Evolutionary conservation across 2,797 vertebrate species (phyloP).

Genomic region (Delichon dasypus): DNA sequence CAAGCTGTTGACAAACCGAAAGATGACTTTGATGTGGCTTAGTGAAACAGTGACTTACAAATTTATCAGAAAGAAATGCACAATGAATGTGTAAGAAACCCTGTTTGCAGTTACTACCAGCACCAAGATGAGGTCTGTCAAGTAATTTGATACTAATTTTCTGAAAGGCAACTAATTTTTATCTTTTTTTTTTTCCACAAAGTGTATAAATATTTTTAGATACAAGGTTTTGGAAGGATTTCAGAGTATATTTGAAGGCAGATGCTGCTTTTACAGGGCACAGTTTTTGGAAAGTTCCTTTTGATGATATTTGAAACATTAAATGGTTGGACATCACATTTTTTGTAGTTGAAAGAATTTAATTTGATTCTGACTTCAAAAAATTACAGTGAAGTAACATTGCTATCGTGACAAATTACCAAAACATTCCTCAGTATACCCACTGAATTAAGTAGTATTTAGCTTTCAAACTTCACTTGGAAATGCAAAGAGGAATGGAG

Average conservation of each 20-base stretch:
- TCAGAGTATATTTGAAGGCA: neutral
- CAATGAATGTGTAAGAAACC: neutral
- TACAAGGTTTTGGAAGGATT: neutral
- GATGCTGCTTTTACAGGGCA: neutral
- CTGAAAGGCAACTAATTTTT: neutral
- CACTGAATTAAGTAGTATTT: neutral
- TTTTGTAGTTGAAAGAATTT: neutral
- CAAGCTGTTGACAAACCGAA: conserved; percentile 1
- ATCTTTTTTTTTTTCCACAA: neutral
- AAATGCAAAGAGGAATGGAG: neutral
- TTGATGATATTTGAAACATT: neutral
- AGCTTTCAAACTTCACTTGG: neutral
- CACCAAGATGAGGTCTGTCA: neutral
- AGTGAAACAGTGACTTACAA: neutral
- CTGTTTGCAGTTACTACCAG: neutral
- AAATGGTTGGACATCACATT: neutral
- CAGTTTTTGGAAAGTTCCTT: neutral
- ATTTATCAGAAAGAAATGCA: neutral
- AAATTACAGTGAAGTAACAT: neutral
- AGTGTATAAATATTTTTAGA: neutral
- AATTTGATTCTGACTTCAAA: neutral
- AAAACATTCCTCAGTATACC: neutral
- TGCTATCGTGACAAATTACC: neutral
- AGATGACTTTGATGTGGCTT: neutral
- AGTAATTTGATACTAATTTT: conserved; percentile 21